Base-by-base conservation (phyloP, 2,888 invertebrate genomes). In the Diplazon laetatorius region DNA sequence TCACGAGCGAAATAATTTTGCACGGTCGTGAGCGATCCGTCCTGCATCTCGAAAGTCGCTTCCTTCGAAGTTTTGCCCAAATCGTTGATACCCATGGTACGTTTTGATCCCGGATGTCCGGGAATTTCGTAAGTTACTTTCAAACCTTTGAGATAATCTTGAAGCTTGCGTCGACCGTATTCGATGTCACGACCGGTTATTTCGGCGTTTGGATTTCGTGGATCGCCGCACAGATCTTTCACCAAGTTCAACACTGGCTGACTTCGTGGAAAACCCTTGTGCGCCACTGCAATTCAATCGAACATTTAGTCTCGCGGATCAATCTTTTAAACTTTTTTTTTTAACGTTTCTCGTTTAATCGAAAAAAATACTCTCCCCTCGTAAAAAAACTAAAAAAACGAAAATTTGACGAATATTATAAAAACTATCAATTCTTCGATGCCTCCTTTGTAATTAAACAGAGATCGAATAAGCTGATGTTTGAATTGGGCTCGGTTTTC, bases 241-340 rank as follows among this genome's bases (percentile, higher is more conserved):
- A 92, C 82, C 5, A 93, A 91, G 0, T 93, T 89, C 0, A 94
- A 71, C 16, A 95, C 85, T 1, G 77, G 82, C 69, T 93, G 93
- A 8, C 88, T 86, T 55, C 90, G 93, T 0, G 96, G 95, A 85
- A 97, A 96, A 0, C 95, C 95, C 90, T 96, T 96, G 87, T 97
- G 95, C 0, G 95, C 94, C 44, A 96, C 95, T 94, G 90, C 63
- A 90, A 91, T 14, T 48, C 0, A 48, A 30, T 30, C 6, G 2
- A 30, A 30, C 4, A 6, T 2, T 30, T 30, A 30, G 6, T 30
- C 2, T 30, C 2, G 6, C 30, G 30, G 4, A 30, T 2, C 4
- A 2, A 6, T 30, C 6, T 2, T 2, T 30, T 2, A 30, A 6
- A 30, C 2, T 30, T 30, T 30, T 30, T 30, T 30, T 30, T 30